phyloP scores from a whole-genome alignment of 2,888 invertebrate species.

The Chaetogeoica ovagalla region DNA sequence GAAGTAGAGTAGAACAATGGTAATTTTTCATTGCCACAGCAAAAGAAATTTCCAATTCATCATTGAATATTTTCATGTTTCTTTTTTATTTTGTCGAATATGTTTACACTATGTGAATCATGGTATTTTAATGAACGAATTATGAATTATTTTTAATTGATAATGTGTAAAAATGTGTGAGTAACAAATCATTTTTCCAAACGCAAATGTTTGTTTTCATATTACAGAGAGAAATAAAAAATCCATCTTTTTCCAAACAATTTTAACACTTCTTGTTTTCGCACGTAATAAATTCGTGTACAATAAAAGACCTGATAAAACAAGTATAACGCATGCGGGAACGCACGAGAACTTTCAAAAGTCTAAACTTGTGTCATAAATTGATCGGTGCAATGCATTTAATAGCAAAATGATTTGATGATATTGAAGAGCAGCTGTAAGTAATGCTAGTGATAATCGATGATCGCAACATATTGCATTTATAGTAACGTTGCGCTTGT shows the following conservation, averaged over 20 bases:
- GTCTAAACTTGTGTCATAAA: constrained; percentile 34
- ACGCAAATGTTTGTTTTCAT: too few species aligned
- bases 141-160: too few species aligned
- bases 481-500: constrained; percentile 28
- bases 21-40: too few species aligned
- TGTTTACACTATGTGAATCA: too few species aligned
- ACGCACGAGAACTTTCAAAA: constrained; percentile 8
- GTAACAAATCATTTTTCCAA: too few species aligned
- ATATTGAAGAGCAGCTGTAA: constrained; percentile 35
- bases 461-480: constrained; percentile 39
- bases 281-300: background rate
- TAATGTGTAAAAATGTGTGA: too few species aligned
- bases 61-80: too few species aligned
- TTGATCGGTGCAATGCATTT: constrained; percentile 23
- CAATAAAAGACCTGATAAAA: constrained; percentile 14
- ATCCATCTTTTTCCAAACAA: background rate
- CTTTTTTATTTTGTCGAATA: too few species aligned
- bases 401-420: constrained; percentile 27
- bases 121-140: too few species aligned
- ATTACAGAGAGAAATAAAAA: too few species aligned
- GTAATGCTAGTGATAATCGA: constrained; percentile 19
- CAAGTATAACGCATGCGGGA: background rate
- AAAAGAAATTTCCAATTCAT: too few species aligned
- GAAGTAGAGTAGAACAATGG: too few species aligned
- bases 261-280: background rate